Evolutionary conservation across 2,797 vertebrate species (phyloP).

Genomic region (Lateolabrax maculatus): DNA sequence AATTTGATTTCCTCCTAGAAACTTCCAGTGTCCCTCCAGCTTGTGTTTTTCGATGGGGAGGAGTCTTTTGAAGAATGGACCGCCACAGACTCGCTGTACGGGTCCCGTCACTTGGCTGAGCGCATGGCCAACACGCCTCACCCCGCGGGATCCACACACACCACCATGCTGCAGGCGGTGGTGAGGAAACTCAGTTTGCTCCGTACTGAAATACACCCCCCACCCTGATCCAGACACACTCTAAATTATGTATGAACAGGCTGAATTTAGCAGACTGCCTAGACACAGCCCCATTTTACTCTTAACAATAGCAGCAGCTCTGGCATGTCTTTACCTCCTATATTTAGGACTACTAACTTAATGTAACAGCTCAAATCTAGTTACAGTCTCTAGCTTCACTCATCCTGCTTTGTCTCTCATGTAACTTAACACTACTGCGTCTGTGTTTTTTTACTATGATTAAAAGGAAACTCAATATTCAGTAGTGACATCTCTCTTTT

Average conservation of each 20-base stretch:
- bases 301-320: not conserved
- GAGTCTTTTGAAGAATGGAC: conserved; percentile 93
- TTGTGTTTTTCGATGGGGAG: conserved; percentile 94
- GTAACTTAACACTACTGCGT: not conserved
- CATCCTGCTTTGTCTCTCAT: not conserved
- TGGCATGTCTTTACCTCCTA: not conserved
- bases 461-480: not conserved
- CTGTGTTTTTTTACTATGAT: not conserved
- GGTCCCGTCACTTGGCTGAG: conserved; percentile 91
- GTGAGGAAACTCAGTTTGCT: conserved; percentile 79
- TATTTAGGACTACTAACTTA: not conserved
- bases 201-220: not conserved
- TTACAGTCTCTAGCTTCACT: not conserved
- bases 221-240: conserved; percentile 5
- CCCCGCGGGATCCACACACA: conserved; percentile 67
- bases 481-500: not conserved
- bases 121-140: conserved; percentile 86
- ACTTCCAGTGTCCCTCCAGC: conserved; percentile 87
- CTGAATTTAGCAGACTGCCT: conserved; percentile 20
- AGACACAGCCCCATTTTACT: not conserved
- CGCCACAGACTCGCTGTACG: conserved; percentile 90
- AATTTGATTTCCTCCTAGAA: conserved; percentile 63
- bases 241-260: conserved; percentile 31
- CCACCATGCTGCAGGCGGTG: conserved; percentile 88
- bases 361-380: not conserved